Percentiles rank a stretch among this genome's conserved stretches.
Evolutionary conservation across 2,888 invertebrate species (phyloP).

Genomic region (Tortrix viridana): DNA sequence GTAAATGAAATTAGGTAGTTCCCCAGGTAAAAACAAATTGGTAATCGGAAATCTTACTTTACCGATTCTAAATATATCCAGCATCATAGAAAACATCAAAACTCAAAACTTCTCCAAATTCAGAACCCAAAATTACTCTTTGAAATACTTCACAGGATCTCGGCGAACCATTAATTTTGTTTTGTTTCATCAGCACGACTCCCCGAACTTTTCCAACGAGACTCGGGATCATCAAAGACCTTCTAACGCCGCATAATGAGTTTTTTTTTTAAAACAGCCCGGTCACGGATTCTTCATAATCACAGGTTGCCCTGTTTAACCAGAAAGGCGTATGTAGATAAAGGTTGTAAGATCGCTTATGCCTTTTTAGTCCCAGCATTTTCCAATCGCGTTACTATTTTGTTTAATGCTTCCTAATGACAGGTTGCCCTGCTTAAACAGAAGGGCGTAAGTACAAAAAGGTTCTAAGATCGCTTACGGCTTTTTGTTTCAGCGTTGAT

Average conservation of each 20-base stretch:
- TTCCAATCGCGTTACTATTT: neutral
- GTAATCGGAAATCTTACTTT: too few relatives aligned
- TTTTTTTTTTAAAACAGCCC: slow-evolving; percentile 1
- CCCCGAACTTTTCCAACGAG: neutral
- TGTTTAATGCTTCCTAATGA: neutral
- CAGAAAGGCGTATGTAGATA: neutral
- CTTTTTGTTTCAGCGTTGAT: too few relatives aligned
- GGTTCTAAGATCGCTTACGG: neutral
- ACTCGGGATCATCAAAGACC: slow-evolving; percentile 4
- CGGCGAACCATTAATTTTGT: neutral
- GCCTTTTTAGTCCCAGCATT: neutral
- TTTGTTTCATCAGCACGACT: neutral
- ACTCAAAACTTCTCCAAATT: too few relatives aligned
- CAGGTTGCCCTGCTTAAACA: neutral
- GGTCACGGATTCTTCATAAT: neutral
- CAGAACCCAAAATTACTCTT: neutral
- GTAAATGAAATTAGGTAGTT: too few relatives aligned
- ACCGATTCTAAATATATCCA: too few relatives aligned
- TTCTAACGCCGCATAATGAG: slow-evolving; percentile 9
- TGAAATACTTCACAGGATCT: neutral
- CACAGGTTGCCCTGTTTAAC: slow-evolving; percentile 3
- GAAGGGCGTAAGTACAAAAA: neutral
- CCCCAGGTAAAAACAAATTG: too few relatives aligned
- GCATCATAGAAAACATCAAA: too few relatives aligned
- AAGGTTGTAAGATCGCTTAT: neutral